phyloP scores from a whole-genome alignment of 2,888 invertebrate genomes.

The Pinctada fucata region DNA sequence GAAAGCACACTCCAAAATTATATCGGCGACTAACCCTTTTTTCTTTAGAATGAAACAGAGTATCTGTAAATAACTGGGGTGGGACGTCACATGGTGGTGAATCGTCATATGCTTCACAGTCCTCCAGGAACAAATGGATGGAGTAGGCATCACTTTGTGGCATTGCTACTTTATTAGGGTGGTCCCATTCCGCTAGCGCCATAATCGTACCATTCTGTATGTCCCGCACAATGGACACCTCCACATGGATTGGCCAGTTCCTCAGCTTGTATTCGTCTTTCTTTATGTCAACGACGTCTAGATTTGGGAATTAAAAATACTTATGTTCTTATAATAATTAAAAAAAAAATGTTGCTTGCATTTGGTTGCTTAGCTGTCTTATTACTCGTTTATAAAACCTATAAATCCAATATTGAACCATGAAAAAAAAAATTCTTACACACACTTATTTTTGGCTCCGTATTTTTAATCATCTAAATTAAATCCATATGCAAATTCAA shows the following conservation, averaged over 20 bases:
- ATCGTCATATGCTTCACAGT: slow-evolving; percentile 47
- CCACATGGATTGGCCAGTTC: slow-evolving; percentile 26
- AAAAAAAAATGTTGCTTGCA: too few species aligned
- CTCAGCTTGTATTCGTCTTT: too few species aligned
- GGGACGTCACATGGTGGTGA: slow-evolving; percentile 48
- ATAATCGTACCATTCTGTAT: slow-evolving; percentile 11
- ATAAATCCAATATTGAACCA: not conserved
- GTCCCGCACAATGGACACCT: slow-evolving; percentile 17
- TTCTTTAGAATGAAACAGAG: slow-evolving; percentile 15
- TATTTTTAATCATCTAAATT: too few species aligned
- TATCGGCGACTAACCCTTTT: slow-evolving; percentile 12
- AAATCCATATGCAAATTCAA: too few species aligned
- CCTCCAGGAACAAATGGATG: slow-evolving; percentile 49
- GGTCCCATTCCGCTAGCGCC: slow-evolving; percentile 32
- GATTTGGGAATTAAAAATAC: too few species aligned
- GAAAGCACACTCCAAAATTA: too few species aligned
- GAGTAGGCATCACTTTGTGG: slow-evolving; percentile 31
- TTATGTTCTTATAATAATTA: too few species aligned
- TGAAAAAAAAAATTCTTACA: not conserved
- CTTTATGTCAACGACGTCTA: too few species aligned
- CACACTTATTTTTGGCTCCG: not conserved
- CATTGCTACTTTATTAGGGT: slow-evolving; percentile 10
- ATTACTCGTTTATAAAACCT: too few species aligned
- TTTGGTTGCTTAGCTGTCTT: too few species aligned
- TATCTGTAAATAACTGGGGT: slow-evolving; percentile 42